Percentiles rank a stretch among this genome's conserved stretches.
phyloP scores from a whole-genome alignment of 1,140 invertebrate species.

The Polypedilum vanderplanki region DNA sequence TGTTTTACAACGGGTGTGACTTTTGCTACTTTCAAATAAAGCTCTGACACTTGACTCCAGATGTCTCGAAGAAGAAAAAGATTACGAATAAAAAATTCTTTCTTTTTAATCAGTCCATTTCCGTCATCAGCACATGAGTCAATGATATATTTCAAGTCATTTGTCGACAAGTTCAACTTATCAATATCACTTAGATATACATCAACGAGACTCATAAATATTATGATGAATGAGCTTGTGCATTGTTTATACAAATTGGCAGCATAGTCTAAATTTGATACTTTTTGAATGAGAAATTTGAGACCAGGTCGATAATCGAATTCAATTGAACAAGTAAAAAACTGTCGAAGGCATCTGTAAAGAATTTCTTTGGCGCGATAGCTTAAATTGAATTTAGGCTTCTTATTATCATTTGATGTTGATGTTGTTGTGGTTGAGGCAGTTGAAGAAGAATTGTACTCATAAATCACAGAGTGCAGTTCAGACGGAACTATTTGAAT shows the following conservation, averaged over 20 bases:
- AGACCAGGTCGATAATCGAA: conserved; percentile 84
- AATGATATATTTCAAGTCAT: conserved; percentile 59
- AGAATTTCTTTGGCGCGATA: conserved; percentile 48
- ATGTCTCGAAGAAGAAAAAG: conserved; percentile 52
- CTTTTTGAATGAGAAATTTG: conserved; percentile 90
- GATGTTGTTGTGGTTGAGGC: conserved; percentile 42
- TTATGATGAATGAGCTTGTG: conserved; percentile 83
- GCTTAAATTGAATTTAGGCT: conserved; percentile 49
- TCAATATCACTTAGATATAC: conserved; percentile 61
- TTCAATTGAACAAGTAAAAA: conserved; percentile 69
- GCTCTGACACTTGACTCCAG: conserved; percentile 51
- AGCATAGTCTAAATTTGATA: conserved; percentile 75
- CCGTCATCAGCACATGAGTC: conserved; percentile 48
- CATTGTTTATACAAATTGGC: conserved; percentile 89
- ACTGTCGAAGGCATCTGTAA: conserved; percentile 70
- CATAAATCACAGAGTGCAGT: conserved; percentile 43
- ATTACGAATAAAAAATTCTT: conserved; percentile 50
- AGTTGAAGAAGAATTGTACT: conserved; percentile 42
- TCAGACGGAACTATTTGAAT: conserved; percentile 43
- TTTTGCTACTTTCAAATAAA: conserved; percentile 46
- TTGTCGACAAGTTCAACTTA: conserved; percentile 52
- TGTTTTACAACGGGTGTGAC: conserved; percentile 42
- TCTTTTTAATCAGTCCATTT: conserved; percentile 48
- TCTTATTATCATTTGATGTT: conserved; percentile 48
- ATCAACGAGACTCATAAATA: conserved; percentile 79